phyloP scores from a whole-genome alignment of 2,113 vertebrate species.

The Struthidea cinerea region DNA sequence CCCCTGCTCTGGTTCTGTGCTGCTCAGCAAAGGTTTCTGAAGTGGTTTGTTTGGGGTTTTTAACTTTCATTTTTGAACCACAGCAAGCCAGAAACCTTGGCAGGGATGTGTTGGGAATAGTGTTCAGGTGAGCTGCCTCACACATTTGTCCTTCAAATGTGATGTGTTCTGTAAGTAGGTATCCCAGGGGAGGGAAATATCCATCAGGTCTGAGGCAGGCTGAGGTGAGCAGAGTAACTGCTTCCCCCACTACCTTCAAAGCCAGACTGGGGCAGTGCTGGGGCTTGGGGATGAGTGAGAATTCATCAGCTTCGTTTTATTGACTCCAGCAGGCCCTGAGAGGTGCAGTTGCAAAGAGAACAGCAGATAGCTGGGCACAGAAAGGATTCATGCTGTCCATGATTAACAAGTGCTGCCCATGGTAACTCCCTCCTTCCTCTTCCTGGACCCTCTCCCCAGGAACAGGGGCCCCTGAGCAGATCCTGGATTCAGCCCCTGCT shows the following conservation, averaged over 20 bases:
- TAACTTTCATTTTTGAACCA: neutral
- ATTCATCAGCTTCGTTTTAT: neutral
- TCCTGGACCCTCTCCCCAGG: neutral
- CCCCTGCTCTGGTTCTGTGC: neutral
- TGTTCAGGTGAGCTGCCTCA: neutral
- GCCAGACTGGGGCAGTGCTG: neutral
- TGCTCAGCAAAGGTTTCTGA: neutral
- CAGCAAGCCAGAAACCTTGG: neutral
- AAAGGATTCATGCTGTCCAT: rapidly evolving
- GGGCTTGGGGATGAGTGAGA: neutral
- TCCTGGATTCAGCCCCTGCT: neutral
- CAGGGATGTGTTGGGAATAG: neutral
- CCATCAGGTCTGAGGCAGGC: neutral
- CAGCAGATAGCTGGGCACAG: neutral
- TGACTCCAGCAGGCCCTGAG: neutral
- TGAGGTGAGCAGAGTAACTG: neutral
- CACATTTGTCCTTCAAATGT: neutral
- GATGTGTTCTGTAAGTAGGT: neutral
- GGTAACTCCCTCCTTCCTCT: neutral
- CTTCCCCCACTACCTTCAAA: neutral
- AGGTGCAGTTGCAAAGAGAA: neutral
- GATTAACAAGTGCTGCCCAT: neutral
- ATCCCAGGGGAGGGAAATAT: neutral
- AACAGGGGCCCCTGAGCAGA: neutral
- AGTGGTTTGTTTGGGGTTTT: neutral